Base-by-base conservation (phyloP, 2,888 invertebrate species). In the Mantis religiosa region DNA sequence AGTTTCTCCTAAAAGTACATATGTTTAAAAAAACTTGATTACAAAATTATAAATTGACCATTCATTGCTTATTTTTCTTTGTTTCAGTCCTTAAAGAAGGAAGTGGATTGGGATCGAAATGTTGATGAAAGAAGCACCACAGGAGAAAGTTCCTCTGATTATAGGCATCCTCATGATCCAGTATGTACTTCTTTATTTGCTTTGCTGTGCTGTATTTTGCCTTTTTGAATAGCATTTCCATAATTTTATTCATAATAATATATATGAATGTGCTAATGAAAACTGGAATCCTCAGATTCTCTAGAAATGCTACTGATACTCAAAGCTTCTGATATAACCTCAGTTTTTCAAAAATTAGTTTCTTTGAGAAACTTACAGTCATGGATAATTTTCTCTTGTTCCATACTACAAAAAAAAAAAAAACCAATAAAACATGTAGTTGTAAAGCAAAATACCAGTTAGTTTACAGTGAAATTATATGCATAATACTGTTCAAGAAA, bases 51-150 rank as follows among this genome's bases (percentile, higher is more conserved):
- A 41, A 89, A n/a, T 89, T 89, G 88, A 71, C 25, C 15, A 71
- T 20, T 71, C 8, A 71, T 71, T 71, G 54, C 54, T 71, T 20
- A 20, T 71, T 7, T 90, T 89, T 90, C 88, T 90, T 90, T 88
- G 91, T 90, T 96, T 96, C 41, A 98, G 98, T 97, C 97, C 91
- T 94, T 98, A 92, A 98, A 98, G 93, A 98, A 98, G 94, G 97
- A 98, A 95, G 96, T 97, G 92, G 97, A 97, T 93, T 97, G 97
- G 96, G 96, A 97, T 92, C 94, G 96, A 92, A 95, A 95, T 92
- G 93, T 93, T 91, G 97, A 97, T 92, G 97, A 97, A 89, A 97
- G 97, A 93, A 95, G 95, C 92, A 91, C 91, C 34, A 95, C 95
- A 92, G 97, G 96, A 90, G 97, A 97, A 93, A 94, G 96, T 93